Base-by-base conservation (phyloP, 2,888 invertebrate genomes). In the Podotricha telesiphe region DNA sequence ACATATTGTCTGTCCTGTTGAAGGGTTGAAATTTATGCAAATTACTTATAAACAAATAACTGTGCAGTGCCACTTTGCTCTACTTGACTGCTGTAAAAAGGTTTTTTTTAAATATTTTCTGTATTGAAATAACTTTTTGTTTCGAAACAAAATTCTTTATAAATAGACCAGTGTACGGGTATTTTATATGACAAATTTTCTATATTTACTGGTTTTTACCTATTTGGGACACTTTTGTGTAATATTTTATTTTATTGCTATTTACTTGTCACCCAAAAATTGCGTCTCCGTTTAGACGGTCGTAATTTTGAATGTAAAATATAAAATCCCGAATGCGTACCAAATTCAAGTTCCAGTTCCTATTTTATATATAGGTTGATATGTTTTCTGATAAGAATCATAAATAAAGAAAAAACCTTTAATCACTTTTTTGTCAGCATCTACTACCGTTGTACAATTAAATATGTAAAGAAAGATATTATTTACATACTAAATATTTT, bases 11-110 rank as follows among this genome's bases (percentile, higher is more conserved):
- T 13, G 13, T 42, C 3, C 75, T 76, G 78, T 76, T 79, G 80
- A 86, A 90, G 91, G 91, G 91, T 88, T 89, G 22, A 61, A 61
- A 67, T 67, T 86, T 91, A 92, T 91, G 91, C 90, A 91, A 91
- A 92, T 89, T 85, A 83, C 81, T 78, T 77, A 83, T 83, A 84
- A 86, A 89, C 87, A 85, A 82, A 85, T 72, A 75, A 70, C 61
- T 61, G 53, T 53, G 34, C 70, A 51, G 45, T 62, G 34, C 48
- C 62, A 48, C 48, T 42, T 42, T 42, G 42, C 42, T 42, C 42
- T 42, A 42, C 13, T 48, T 67, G 67, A 64, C 65, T 56, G 15
- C 37, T 62, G 17, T 62, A 50, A 47, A 47, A 48, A 15, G 58
- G 48, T 62, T 62, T 37, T 10, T 37, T 10, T 37, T 59, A n/a